Base-by-base conservation (phyloP, 2,797 vertebrate species). In the Hypotaenidia okinawae region DNA sequence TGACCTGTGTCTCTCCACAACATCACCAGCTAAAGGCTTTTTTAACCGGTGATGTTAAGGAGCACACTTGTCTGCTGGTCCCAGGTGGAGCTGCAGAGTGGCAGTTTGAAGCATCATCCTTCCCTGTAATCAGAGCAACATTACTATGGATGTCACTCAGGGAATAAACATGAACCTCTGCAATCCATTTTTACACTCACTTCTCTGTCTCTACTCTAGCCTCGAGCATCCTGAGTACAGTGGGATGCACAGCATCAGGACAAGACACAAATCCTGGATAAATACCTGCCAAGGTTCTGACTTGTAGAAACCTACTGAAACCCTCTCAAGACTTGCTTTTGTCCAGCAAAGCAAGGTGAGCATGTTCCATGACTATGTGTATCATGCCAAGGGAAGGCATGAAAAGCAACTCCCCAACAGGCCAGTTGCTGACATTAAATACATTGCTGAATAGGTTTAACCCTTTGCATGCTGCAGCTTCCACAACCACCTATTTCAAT, bases 201-300 rank as follows among this genome's bases (percentile, higher is more conserved):
- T 86, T 67, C 62, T 55, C 57, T 3, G 1, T 4, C 67, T 80
- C 70, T 73, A 22, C 85, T 49, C 74, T 33, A n/a, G 67, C 90
- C 72, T 23, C 73, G 3, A 82, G 84, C 90, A 92, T 8, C 55
- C 22, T 0, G 9, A 63, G 33, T 19, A 82, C 75, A 45, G 73
- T 0, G 24, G 51, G 61, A 68, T 5, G 27, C 3, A 13, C 24
- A 77, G 41, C 0, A 0, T 18, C 10, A 69, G 27, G 25, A 89
- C 41, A 39, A 68, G 79, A 39, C 62, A n/a, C 6, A 87, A 76
- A 85, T 43, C 87, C 78, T 64, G 61, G 21, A 30, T 13, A 54
- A 77, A 77, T 6, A 89, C 64, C 87, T 84, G 54, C 84, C 69
- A 80, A 27, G 84, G 75, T 32, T 58, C 59, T 58, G 68, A 66